These are phyloP conservation scores for Amblyornis subalaris DNA, from an alignment of 2,113 vertebrate species.

Conservation along the genomic window DNA sequence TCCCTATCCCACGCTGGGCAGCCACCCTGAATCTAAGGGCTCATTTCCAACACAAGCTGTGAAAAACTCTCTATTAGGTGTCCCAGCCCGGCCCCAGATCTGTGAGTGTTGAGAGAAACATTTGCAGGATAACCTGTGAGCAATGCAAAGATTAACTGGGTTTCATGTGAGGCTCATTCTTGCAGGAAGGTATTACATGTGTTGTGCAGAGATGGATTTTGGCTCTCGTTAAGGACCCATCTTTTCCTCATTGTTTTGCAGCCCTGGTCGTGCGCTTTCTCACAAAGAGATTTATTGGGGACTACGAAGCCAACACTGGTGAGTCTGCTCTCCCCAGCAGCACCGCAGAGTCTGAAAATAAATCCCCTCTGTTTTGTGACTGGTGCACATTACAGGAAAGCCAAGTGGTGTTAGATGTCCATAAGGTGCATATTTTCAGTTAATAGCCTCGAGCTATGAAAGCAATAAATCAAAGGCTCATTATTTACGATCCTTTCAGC, in stretches of 20 bases:
- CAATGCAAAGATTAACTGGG: background rate
- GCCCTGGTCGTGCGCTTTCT: conserved; percentile 89
- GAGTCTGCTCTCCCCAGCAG: conserved; percentile 39
- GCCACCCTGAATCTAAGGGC: background rate
- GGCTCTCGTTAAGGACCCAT: background rate
- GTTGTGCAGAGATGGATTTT: background rate
- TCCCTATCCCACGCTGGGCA: background rate
- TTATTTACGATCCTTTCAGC: conserved; percentile 46
- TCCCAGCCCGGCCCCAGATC: background rate
- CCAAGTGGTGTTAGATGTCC: conserved; percentile 26
- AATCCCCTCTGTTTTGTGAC: background rate
- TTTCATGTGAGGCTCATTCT: background rate
- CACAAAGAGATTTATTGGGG: conserved; percentile 91
- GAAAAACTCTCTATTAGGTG: background rate
- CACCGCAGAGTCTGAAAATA: background rate
- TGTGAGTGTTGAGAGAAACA: background rate
- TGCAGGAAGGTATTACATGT: background rate
- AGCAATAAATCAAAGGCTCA: conserved; percentile 50
- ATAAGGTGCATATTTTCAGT: conserved; percentile 54
- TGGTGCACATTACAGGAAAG: background rate
- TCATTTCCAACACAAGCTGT: background rate
- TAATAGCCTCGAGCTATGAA: conserved; percentile 45
- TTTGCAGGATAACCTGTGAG: background rate
- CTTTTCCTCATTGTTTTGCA: conserved; percentile 52
- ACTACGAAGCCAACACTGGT: conserved; percentile 93